phyloP scores from a whole-genome alignment of 2,888 invertebrate genomes.

The Drosophila rubida region DNA sequence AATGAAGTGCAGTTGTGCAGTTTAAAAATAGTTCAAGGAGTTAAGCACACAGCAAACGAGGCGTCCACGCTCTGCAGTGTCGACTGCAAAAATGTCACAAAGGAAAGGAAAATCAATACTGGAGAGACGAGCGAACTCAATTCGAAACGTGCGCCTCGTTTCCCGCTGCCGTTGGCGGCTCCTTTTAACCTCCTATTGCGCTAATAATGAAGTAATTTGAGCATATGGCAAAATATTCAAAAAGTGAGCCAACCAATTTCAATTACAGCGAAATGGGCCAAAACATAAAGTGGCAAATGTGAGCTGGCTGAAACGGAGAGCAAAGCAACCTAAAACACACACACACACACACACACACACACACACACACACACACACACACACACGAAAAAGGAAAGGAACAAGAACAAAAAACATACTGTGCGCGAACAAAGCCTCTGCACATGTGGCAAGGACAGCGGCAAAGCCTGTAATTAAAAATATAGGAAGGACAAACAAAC shows the following conservation, averaged over 20 bases:
- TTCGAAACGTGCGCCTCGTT: not conserved
- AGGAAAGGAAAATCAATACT: slow-evolving; percentile 52
- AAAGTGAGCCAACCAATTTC: slow-evolving; percentile 31
- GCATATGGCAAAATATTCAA: slow-evolving; percentile 46
- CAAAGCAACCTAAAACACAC: not conserved
- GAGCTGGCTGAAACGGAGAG: slow-evolving; percentile 14
- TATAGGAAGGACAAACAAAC: slow-evolving; percentile 46
- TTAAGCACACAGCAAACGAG: slow-evolving; percentile 16
- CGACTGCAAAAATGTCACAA: slow-evolving; percentile 43
- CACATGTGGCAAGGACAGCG: slow-evolving; percentile 55
- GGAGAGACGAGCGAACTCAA: slow-evolving; percentile 19
- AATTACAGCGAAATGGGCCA: slow-evolving; percentile 23
- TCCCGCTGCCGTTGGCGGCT: not conserved
- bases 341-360: too few species aligned
- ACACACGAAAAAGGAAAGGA: not conserved
- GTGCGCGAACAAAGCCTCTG: slow-evolving; percentile 15
- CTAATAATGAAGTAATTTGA: slow-evolving; percentile 49
- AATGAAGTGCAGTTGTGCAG: slow-evolving; percentile 31
- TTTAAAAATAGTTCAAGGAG: slow-evolving; percentile 59
- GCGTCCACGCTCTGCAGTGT: slow-evolving; percentile 13
- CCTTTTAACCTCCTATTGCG: not conserved
- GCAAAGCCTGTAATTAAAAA: slow-evolving; percentile 64
- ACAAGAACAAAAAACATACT: too few species aligned
- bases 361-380: too few species aligned
- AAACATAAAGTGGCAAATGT: slow-evolving; percentile 11